Percentiles rank a stretch among this genome's conserved stretches.
Conservation (phyloP, 2,797 vertebrate species). For the Chelon auratus region DNA sequence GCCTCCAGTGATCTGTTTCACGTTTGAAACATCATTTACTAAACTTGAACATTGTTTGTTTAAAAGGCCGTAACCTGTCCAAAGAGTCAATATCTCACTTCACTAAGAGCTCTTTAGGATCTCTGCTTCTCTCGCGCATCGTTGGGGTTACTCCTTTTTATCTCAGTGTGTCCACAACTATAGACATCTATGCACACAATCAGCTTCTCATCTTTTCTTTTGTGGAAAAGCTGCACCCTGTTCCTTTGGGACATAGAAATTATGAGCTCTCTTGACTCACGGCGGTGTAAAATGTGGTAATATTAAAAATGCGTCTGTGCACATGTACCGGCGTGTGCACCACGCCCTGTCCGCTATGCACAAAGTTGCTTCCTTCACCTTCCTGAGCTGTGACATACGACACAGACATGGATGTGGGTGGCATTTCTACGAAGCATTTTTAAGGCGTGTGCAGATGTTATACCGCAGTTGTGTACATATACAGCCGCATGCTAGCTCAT, state of each 20-base stretch:
- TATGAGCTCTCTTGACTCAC: slow-evolving; percentile 57
- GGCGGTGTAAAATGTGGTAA: slow-evolving; percentile 28
- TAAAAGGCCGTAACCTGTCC: slow-evolving; percentile 20
- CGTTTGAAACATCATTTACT: neutral
- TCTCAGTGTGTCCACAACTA: slow-evolving; percentile 30
- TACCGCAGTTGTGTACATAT: slow-evolving; percentile 6
- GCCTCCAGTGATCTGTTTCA: neutral
- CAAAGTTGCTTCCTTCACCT: slow-evolving; percentile 52
- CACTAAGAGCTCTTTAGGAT: slow-evolving; percentile 28
- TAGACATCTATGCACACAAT: slow-evolving; percentile 4
- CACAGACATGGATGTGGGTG: slow-evolving; percentile 26
- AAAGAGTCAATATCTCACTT: slow-evolving; percentile 22
- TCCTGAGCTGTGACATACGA: slow-evolving; percentile 44
- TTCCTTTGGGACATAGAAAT: slow-evolving; percentile 53
- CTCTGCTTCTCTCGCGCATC: slow-evolving; percentile 39
- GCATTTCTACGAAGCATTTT: slow-evolving; percentile 42
- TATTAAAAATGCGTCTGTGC: slow-evolving; percentile 11
- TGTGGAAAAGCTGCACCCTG: slow-evolving; percentile 37
- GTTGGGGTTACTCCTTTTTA: slow-evolving; percentile 51
- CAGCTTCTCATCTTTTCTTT: slow-evolving; percentile 19
- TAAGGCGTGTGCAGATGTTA: neutral
- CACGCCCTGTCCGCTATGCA: slow-evolving; percentile 73
- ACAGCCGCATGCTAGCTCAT: neutral
- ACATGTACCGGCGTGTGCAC: slow-evolving; percentile 22
- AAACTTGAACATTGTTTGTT: slow-evolving; percentile 21